These are phyloP conservation scores for Lasioglossum vierecki DNA, from an alignment of 2,888 invertebrate genomes.

Conservation along the genomic window DNA sequence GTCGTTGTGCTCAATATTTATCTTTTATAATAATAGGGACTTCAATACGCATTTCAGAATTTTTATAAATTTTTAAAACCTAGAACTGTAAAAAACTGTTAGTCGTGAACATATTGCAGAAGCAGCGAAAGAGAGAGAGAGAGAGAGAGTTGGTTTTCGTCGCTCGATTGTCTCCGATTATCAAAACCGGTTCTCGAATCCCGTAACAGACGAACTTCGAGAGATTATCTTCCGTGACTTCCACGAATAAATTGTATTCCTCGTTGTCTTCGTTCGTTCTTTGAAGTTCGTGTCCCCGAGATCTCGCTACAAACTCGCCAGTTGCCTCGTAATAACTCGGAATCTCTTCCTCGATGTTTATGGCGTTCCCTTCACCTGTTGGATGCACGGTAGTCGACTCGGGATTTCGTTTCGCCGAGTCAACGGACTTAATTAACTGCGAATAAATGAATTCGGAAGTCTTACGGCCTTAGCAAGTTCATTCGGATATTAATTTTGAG, in stretches of 20 bases:
- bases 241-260: background rate
- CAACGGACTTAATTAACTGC: background rate
- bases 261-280: background rate
- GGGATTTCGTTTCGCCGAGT: background rate
- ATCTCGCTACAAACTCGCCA: background rate
- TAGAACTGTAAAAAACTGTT: background rate
- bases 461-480: background rate
- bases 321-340: background rate
- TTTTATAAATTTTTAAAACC: background rate
- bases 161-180: constrained; percentile 39
- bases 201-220: background rate
- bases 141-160: constrained; percentile 35
- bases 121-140: too few species aligned
- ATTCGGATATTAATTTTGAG: background rate
- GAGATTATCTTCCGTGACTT: background rate
- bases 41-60: background rate
- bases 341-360: background rate
- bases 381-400: background rate
- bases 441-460: background rate
- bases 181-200: constrained; percentile 45
- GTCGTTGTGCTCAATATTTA: too few species aligned
- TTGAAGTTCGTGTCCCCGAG: background rate
- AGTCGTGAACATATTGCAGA: background rate
- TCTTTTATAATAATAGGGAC: too few species aligned
- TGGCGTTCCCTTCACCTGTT: constrained; percentile 7